A percentile compares a stretch with the other conserved stretches of the same genome.
Conservation (phyloP, 1,140 invertebrate species). For the Drosophila erecta region DNA sequence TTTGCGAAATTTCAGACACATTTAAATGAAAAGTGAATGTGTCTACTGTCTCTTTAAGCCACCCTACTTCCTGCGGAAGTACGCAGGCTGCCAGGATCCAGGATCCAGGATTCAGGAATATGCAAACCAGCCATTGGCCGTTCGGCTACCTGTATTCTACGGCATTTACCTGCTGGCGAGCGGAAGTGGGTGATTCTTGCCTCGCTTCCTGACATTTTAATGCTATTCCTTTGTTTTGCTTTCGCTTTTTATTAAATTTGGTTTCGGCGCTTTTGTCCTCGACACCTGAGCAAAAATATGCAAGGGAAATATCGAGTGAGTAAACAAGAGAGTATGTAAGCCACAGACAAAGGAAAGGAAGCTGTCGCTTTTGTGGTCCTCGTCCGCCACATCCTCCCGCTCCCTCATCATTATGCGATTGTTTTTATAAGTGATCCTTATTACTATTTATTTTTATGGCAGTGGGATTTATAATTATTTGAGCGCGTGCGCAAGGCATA, state of each 20-base stretch:
- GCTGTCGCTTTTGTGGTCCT: constrained; percentile 71
- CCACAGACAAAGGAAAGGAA: constrained; percentile 56
- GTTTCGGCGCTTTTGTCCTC: constrained; percentile 62
- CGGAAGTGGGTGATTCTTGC: constrained; percentile 59
- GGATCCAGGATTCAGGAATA: constrained; percentile 2
- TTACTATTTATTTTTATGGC: constrained; percentile 52
- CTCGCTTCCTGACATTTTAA: constrained; percentile 6
- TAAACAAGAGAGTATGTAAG: constrained; percentile 15
- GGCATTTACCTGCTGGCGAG: constrained; percentile 53
- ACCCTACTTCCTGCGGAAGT: constrained; percentile 39
- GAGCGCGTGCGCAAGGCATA: constrained; percentile 63
- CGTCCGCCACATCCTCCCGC: constrained; percentile 6
- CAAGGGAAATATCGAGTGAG: constrained; percentile 50
- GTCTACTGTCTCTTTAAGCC: background rate
- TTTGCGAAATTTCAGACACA: too few species aligned
- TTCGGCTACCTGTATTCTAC: constrained; percentile 18
- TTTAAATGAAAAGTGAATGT: constrained; percentile 17
- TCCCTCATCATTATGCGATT: constrained; percentile 4
- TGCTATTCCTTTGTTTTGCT: constrained; percentile 40
- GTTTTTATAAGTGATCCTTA: constrained; percentile 47
- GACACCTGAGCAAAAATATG: constrained; percentile 58
- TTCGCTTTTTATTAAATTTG: constrained; percentile 81
- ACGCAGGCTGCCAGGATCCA: constrained; percentile 22
- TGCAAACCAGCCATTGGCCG: constrained; percentile 17
- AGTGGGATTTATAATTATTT: constrained; percentile 40